A percentile compares a stretch with the other conserved stretches of the same genome.
phyloP scores from a whole-genome alignment of 2,888 invertebrate genomes.

The Cyaniris semiargus region DNA sequence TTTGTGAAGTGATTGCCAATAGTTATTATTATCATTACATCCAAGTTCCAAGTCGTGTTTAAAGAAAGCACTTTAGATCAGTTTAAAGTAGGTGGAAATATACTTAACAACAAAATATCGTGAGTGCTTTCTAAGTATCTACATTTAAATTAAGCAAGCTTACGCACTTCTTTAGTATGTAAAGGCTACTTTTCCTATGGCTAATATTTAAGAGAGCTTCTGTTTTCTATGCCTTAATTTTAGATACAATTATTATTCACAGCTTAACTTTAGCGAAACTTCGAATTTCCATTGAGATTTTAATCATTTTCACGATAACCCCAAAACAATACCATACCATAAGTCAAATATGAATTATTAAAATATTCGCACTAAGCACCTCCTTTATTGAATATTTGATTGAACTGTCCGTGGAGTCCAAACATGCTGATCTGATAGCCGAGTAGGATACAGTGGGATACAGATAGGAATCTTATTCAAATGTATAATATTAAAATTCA shows the following conservation, averaged over 20 bases:
- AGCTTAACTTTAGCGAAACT: not conserved
- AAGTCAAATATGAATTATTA: constrained; percentile 30
- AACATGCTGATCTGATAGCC: constrained; percentile 31
- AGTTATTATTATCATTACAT: not conserved
- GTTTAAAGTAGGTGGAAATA: not conserved
- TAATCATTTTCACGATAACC: not conserved
- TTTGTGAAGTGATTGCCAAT: too few relatives aligned
- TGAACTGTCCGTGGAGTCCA: constrained; percentile 17
- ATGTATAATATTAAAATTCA: constrained; percentile 1
- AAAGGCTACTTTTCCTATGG: too few relatives aligned
- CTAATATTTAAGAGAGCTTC: too few relatives aligned
- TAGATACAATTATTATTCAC: not conserved
- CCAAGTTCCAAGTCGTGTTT: not conserved
- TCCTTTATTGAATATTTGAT: constrained; percentile 33
- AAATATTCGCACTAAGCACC: constrained; percentile 29
- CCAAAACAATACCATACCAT: constrained; percentile 1
- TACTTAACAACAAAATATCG: not conserved
- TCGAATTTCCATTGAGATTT: constrained; percentile 5
- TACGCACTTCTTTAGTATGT: not conserved
- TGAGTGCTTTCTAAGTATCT: not conserved
- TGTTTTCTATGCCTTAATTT: too few relatives aligned
- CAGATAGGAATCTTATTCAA: constrained; percentile 29
- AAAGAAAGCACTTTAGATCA: not conserved
- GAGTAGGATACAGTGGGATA: constrained; percentile 20
- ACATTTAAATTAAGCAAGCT: not conserved